Evolutionary conservation across 2,888 invertebrate species (phyloP), one percentile per base, ranked within the genome.

Genomic region (Polydrusus pterygomalis): DNA sequence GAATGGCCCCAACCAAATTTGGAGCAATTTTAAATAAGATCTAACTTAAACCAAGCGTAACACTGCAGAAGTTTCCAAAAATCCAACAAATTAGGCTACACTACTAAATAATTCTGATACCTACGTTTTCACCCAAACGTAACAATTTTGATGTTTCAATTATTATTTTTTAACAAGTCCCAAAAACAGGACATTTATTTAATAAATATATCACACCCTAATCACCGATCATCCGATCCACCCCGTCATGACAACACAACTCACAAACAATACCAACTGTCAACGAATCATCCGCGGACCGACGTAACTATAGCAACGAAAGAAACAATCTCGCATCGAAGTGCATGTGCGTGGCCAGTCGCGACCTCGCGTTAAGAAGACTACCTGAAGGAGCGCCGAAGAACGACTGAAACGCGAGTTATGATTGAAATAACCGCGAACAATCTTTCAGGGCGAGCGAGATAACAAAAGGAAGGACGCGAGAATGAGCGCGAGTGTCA

Each of bases 401-500:
- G 70, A 75, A 75, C 71, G 68, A 75, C 75, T 75, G 71, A 60
- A 75, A 49, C 73, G 43, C 70, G 65, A 58, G 65, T 17, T 47
- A 51, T 40, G 17, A 58, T 54, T 70, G 56, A 74, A 75, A 65
- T 56, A 70, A 70, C 9, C 40, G 65, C 58, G 68, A 63, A 54
- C 20, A 51, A 71, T 75, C 71, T 76, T 70, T 76, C 76, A 76
- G 72, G 76, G 76, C 68, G 62, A 73, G 43, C 76, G 51, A 72
- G 76, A 76, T 69, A 73, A 76, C 76, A 69, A 76, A 63, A 76
- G 72, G 69, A 73, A 76, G 76, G 76, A 76, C 76, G 51, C 71
- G 64, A 56, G 47, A 70, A 65, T 62, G 58, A 65, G 45, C 70
- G 75, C 74, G 63, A 62, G 60, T 70, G 49, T 75, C 47, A 38